These are phyloP conservation scores for Lepus townsendii DNA, from an alignment of 2,797 vertebrate species.

Conservation along the genomic window DNA sequence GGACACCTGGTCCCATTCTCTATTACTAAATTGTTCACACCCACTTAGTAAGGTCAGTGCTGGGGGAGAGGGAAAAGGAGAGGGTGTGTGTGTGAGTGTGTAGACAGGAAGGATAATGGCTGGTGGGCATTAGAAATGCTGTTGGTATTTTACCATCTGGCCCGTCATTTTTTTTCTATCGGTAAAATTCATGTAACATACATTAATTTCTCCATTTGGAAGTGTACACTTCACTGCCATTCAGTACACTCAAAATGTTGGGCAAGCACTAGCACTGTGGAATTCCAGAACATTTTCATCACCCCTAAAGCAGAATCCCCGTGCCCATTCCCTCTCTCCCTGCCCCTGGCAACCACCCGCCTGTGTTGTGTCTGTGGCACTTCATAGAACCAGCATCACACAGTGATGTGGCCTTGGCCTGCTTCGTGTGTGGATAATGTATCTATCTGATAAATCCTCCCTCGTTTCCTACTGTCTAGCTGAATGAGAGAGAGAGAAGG, in stretches of 20 bases:
- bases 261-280: background rate
- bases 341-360: background rate
- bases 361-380: background rate
- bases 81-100: background rate
- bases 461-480: background rate
- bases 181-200: background rate
- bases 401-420: background rate
- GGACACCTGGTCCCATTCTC: background rate
- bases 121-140: background rate
- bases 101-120: background rate
- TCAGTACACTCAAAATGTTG: background rate
- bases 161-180: background rate
- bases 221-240: background rate
- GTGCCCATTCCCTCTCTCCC: too few relatives aligned
- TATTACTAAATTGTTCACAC: background rate
- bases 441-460: constrained; percentile 47
- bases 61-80: background rate
- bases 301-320: background rate
- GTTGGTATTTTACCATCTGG: constrained; percentile 26
- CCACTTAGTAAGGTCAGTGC: background rate
- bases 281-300: background rate
- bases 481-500: background rate
- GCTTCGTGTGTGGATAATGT: background rate
- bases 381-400: background rate
- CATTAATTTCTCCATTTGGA: background rate